These are phyloP conservation scores for Tetranychus urticae DNA, from an alignment of 1,140 invertebrate genomes.

Conservation along the genomic window DNA sequence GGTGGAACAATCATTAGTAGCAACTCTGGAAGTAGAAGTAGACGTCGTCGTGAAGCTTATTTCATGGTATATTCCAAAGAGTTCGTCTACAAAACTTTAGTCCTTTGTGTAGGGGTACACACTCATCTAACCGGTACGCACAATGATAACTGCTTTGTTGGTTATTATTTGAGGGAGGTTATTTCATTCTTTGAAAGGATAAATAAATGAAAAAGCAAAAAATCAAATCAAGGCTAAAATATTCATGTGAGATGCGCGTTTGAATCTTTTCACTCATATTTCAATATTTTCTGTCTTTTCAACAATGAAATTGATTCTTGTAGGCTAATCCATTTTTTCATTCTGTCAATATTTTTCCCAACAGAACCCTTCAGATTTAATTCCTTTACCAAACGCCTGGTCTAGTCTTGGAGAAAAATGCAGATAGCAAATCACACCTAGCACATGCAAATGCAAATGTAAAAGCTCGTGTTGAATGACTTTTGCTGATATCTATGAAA, in stretches of 20 bases:
- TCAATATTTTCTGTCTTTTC: constrained; percentile 11
- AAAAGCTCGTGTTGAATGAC: constrained; percentile 65
- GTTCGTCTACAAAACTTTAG: constrained; percentile 25
- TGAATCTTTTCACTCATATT: not conserved
- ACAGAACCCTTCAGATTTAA: constrained; percentile 15
- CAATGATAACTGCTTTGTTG: too few species aligned
- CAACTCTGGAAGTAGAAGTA: constrained; percentile 14
- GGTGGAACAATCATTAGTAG: not conserved
- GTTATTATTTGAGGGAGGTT: not conserved
- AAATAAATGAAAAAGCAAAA: too few species aligned
- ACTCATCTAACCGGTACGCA: too few species aligned
- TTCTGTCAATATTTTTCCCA: not conserved
- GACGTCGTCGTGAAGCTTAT: constrained; percentile 26
- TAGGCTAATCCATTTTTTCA: not conserved
- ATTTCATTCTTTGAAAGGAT: not conserved
- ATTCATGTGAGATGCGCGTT: too few species aligned
- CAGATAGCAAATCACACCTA: constrained; percentile 37
- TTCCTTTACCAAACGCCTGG: constrained; percentile 30
- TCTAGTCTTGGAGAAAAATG: constrained; percentile 39
- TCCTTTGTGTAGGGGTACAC: constrained; percentile 21
- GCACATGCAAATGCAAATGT: constrained; percentile 34
- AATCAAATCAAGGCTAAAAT: too few species aligned
- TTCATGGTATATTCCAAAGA: constrained; percentile 47
- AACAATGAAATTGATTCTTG: constrained; percentile 28
- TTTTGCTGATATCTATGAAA: constrained; percentile 62